Percentiles rank a stretch among this genome's conserved stretches.
Conservation (phyloP, 2,888 invertebrate genomes). For the Pyrgus malvae region DNA sequence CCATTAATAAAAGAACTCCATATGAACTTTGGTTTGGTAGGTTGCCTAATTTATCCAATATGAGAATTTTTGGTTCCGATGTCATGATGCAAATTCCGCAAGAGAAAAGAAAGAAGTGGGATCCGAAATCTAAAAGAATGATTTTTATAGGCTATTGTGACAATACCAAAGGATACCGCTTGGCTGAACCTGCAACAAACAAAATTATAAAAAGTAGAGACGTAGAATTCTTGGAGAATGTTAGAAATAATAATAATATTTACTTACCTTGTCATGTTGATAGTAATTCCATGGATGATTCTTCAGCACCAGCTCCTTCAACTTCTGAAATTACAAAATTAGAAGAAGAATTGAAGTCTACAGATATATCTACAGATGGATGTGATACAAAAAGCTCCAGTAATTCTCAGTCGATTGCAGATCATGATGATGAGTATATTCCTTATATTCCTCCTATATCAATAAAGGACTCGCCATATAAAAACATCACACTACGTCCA, state of each 20-base stretch:
- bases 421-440: too few relatives aligned
- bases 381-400: too few relatives aligned
- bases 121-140: constrained; percentile 41
- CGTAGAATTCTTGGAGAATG: constrained; percentile 25
- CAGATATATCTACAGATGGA: too few relatives aligned
- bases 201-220: constrained; percentile 24
- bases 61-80: constrained; percentile 48
- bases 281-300: too few relatives aligned
- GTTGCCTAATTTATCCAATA: constrained; percentile 42
- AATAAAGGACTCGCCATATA: too few relatives aligned
- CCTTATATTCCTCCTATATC: too few relatives aligned
- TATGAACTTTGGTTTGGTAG: constrained; percentile 46
- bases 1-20: constrained; percentile 32
- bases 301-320: too few relatives aligned
- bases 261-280: too few relatives aligned
- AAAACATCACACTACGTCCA: too few relatives aligned
- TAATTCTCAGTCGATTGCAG: too few relatives aligned
- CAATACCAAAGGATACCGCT: constrained; percentile 40
- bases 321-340: too few relatives aligned
- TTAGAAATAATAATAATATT: constrained; percentile 17
- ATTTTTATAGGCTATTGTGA: constrained; percentile 53
- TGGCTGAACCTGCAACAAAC: constrained; percentile 25
- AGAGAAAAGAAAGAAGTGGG: constrained; percentile 33
- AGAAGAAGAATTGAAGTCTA: too few relatives aligned
- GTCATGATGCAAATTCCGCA: constrained; percentile 37